Base-by-base conservation (phyloP, 2,113 vertebrate genomes). In the Mastomys coucha region DNA sequence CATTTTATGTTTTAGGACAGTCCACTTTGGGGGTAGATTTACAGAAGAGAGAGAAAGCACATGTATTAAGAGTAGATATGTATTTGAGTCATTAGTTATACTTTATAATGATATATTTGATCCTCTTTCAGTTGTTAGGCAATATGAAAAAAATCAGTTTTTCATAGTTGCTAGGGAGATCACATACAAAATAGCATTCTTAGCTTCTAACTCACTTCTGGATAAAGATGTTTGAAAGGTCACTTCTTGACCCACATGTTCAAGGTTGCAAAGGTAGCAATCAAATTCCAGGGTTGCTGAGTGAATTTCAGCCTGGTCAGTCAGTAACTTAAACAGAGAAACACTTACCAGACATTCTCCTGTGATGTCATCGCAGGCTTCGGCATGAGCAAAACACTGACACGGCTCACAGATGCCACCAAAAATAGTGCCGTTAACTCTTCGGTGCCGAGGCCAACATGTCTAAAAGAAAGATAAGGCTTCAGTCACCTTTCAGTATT, bases 301-400 rank as follows among this genome's bases (percentile, higher is more conserved):
- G 31, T 6, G 56, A 85, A 78, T 58, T 56, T 33, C 77, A 87
- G 80, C 10, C 45, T 22, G 28, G 4, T 19, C 49, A 70, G 7
- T 26, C 19, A 96, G 10, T 1, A 67, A 75, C 42, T 19, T 69
- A 28, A 42, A 0, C 45, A 67, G 31, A 0, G 73, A 60, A n/a
- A 69, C 77, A 98, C 98, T 99, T 98, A 99, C 99, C 98, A 99
- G 88, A 80, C 99, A 99, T 31, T 98, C 96, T 80, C 98, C 99
- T 0, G 99, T 99, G 94, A 99, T 8, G 86, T 99, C 99, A 94
- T 99, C 98, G 60, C 99, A 99, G 7, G 36, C 90, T 0, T 98
- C 98, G 0, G 99, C 97, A 2, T 99, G 99, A 45, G 98, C 98
- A 89, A 99, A 98, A 96, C 99, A 99, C 0, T 89, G 98, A 75